Base-by-base conservation (phyloP, 2,113 vertebrate species). In the Forbesichthys agassizii region DNA sequence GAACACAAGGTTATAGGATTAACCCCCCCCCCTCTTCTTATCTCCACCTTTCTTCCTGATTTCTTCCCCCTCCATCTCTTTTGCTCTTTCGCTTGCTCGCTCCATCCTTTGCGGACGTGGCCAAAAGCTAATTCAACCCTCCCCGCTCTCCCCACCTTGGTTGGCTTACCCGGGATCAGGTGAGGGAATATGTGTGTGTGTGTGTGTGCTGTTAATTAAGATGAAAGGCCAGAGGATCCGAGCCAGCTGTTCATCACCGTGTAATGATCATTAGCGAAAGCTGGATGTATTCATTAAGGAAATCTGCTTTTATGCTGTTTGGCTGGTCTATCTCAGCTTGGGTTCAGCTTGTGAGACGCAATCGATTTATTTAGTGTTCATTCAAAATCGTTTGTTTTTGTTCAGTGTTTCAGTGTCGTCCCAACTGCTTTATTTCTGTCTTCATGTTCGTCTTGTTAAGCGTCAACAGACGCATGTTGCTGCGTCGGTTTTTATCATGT, bases 1-100 rank as follows among this genome's bases (percentile, higher is more conserved):
- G 83, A 90, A 90, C 79, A 78, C 90, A 92, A 91, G 89, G 92
- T 92, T 92, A 90, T 70, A 71, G 61, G 67, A 84, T 78, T 73
- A 62, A 64, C 11, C 57, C 46, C 56, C 55, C 48, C 14, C 33
- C 13, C 27, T 48, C 56, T 52, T 42, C 49, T 16, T 68, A 54
- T 60, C 64, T 27, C 55, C 68, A 20, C 10, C 64, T 66, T 14
- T 46, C 63, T 49, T 65, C 63, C 65, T 46, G 9, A 49, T 72
- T 69, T 61, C 59, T 46, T 42, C 51, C 57, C 68, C 48, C 53
- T 48, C 67, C 57, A 9, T 33, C 33, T 68, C 33, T 12, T 48
- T 14, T 7, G 11, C 33, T 2, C 55, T n/a, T 48, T 14, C 33
- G n/a, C 68, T 61, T 16, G 33, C 49, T 49, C 18, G 16, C 63